Conservation (phyloP, 2,113 vertebrate genomes). For the Buteo buteo region DNA sequence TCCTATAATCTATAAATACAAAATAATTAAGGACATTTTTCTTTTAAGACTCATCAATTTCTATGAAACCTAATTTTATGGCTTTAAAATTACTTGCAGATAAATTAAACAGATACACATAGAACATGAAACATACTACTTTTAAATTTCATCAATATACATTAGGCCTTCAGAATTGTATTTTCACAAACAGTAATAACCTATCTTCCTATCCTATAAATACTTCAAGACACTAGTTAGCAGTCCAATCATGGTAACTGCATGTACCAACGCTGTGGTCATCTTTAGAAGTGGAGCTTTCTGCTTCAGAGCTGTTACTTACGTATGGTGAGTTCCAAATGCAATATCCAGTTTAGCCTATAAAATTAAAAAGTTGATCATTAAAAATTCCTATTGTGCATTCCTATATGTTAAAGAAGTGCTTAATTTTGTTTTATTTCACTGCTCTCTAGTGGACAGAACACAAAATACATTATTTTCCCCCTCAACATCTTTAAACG, state of each 20-base stretch:
- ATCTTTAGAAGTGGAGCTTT: neutral
- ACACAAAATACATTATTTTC: neutral
- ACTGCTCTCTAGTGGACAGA: slow-evolving; percentile 70
- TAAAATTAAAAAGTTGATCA: slow-evolving; percentile 3
- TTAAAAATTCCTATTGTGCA: neutral
- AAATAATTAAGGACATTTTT: neutral
- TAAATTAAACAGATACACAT: neutral
- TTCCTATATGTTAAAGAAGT: no score
- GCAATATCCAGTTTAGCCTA: slow-evolving; percentile 98
- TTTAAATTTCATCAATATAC: neutral
- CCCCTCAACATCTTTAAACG: neutral
- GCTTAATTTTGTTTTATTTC: neutral
- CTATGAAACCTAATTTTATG: neutral
- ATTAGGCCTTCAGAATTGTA: neutral
- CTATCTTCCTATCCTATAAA: neutral
- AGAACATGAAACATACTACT: neutral
- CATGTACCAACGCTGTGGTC: neutral
- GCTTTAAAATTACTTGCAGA: neutral
- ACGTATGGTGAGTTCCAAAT: slow-evolving; percentile 99
- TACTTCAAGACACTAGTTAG: neutral
- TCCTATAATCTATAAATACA: neutral
- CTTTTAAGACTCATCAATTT: neutral
- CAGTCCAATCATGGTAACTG: neutral
- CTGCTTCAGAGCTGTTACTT: slow-evolving; percentile 68
- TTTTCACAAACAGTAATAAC: neutral